Evolutionary conservation across 2,888 invertebrate species (phyloP), one percentile per base, ranked within the genome.

Genomic region (Argynnis bischoffii): DNA sequence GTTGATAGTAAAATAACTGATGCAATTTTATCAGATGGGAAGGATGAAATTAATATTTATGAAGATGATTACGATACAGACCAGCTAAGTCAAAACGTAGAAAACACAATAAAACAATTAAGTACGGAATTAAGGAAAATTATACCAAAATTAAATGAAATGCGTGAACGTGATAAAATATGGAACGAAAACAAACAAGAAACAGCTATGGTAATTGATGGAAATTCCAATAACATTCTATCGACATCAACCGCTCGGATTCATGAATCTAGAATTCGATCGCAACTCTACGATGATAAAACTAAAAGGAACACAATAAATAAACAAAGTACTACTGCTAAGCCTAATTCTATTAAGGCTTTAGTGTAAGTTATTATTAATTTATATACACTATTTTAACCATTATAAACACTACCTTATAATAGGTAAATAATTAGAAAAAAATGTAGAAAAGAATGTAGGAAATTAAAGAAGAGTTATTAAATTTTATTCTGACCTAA

Each of bases 21-120:
- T 76, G 94, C 95, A 1, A 92, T 94, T 77, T 81, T 95, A 61
- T 94, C 94, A 6, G 93, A 93, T 72, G 94, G 93, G 26, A 93
- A 94, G 75, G 95, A 94, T 73, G 92, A 92, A 80, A 90, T 94
- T 66, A 88, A 84, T 76, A 78, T 91, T 70, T 80, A 81, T 63
- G 80, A 83, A 67, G 84, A 83, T 72, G 89, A 90, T 69, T 90
- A 89, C 66, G 88, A 92, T 56, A 83, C 89, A 1, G 89, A 90
- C 74, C 86, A 85, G 65, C 76, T 90, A 67, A 88, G 84, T 73
- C 83, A 87, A 75, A 89, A 86, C 75, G 90, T 92, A 55, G 91
- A 92, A 76, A 90, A 86, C 72, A 92, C 92, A 26, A 92, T 92
- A 67, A 90, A 90, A 76, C 91, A 91, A 73, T 77, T 92, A 71